Conservation (phyloP, 2,113 vertebrate species). For the Scartelaos histophorus region DNA sequence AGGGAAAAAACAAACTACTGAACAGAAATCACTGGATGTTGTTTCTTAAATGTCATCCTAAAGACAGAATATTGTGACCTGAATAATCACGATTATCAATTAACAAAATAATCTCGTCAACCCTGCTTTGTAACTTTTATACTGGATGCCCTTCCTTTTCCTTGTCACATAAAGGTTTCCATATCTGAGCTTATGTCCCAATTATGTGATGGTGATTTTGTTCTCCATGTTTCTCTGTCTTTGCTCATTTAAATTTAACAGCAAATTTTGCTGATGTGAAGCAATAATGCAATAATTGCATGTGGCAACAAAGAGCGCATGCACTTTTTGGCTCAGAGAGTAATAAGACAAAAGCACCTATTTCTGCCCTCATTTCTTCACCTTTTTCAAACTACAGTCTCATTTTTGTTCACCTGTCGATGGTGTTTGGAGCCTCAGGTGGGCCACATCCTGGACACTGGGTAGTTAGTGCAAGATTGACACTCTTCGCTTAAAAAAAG, state of each 20-base stretch:
- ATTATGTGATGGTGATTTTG: background rate
- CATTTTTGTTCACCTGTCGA: background rate
- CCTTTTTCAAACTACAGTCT: background rate
- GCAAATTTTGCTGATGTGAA: background rate
- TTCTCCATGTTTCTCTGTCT: background rate
- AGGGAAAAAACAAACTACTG: too few species aligned
- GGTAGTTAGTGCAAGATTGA: background rate
- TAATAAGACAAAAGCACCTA: background rate
- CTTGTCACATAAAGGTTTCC: background rate
- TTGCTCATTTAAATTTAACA: background rate
- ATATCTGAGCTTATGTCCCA: background rate
- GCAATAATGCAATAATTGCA: background rate
- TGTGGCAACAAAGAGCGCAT: background rate
- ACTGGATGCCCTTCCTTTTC: background rate
- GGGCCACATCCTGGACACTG: background rate
- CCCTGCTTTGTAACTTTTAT: background rate
- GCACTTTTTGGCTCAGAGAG: background rate
- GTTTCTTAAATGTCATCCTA: too few species aligned
- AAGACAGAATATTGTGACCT: too few species aligned
- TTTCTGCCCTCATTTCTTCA: background rate
- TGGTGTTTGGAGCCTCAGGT: background rate
- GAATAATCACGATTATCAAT: too few species aligned
- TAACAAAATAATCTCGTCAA: background rate
- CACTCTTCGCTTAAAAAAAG: background rate
- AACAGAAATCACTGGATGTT: too few species aligned